A percentile compares a stretch with the other conserved stretches of the same genome.
Evolutionary conservation across 2,797 vertebrate species (phyloP).

Genomic region (Enteromius paludinosus): DNA sequence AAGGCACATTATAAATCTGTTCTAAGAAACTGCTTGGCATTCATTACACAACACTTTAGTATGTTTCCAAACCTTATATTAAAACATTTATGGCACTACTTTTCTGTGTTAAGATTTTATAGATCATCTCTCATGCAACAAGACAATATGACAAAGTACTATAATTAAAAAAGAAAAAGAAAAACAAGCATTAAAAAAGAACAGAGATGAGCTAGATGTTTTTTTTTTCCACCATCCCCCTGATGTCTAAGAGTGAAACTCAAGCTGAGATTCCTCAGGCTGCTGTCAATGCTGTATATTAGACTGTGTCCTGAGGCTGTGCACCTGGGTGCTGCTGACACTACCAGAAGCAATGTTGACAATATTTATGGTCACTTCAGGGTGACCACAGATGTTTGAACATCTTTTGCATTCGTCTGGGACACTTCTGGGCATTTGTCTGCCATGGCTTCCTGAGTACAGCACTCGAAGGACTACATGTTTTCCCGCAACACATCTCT

Average conservation of each 20-base stretch:
- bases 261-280: constrained; percentile 57
- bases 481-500: not conserved
- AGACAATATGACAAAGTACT: constrained; percentile 20
- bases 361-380: constrained; percentile 64
- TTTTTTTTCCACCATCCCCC: constrained; percentile 37
- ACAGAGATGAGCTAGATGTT: constrained; percentile 41
- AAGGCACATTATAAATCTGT: constrained; percentile 37
- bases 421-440: constrained; percentile 30
- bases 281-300: constrained; percentile 56
- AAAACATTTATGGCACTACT: constrained; percentile 49
- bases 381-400: constrained; percentile 60
- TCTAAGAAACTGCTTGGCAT: constrained; percentile 50
- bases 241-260: constrained; percentile 40
- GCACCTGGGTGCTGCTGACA: constrained; percentile 62
- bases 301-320: constrained; percentile 58
- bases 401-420: constrained; percentile 48
- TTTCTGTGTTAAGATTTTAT: constrained; percentile 40
- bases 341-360: constrained; percentile 49
- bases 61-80: constrained; percentile 54
- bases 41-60: constrained; percentile 42
- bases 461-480: not conserved
- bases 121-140: constrained; percentile 18
- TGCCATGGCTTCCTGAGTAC: not conserved
- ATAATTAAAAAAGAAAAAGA: constrained; percentile 37
- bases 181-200: constrained; percentile 28